These are phyloP conservation scores for Thermophis baileyi DNA, from an alignment of 2,113 vertebrate genomes.

Conservation along the genomic window DNA sequence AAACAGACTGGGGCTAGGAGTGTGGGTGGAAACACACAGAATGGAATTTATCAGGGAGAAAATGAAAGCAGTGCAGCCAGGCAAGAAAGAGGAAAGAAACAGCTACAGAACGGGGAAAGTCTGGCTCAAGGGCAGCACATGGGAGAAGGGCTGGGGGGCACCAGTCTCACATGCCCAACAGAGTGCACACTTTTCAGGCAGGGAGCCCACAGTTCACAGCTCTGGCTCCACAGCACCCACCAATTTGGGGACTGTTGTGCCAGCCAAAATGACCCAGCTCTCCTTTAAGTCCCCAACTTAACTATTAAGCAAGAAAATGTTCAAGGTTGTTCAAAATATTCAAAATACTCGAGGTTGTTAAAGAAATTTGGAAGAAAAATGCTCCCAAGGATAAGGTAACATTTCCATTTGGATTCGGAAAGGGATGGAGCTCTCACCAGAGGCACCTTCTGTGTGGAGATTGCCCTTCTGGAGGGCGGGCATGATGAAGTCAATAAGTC, in stretches of 20 bases:
- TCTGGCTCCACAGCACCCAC: not conserved
- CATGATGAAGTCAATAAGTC: not conserved
- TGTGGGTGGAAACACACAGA: not conserved
- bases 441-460: not conserved
- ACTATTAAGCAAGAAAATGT: not conserved
- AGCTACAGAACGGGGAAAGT: accelerated
- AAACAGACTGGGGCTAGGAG: not conserved
- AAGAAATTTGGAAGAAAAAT: not conserved
- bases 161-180: not conserved
- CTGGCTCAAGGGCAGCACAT: not conserved
- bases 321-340: not conserved
- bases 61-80: not conserved
- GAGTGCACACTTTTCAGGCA: not conserved
- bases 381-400: not conserved
- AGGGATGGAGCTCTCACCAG: not conserved
- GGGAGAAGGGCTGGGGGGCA: not conserved
- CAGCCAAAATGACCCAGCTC: not conserved
- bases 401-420: not conserved
- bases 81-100: not conserved
- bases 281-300: not conserved
- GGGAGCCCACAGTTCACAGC: not conserved
- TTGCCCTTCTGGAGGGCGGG: not conserved
- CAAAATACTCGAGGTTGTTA: not conserved
- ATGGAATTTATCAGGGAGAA: not conserved
- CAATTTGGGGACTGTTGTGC: not conserved